These are phyloP conservation scores for Agrochola lychnidis DNA, from an alignment of 2,888 invertebrate genomes.

Conservation along the genomic window DNA sequence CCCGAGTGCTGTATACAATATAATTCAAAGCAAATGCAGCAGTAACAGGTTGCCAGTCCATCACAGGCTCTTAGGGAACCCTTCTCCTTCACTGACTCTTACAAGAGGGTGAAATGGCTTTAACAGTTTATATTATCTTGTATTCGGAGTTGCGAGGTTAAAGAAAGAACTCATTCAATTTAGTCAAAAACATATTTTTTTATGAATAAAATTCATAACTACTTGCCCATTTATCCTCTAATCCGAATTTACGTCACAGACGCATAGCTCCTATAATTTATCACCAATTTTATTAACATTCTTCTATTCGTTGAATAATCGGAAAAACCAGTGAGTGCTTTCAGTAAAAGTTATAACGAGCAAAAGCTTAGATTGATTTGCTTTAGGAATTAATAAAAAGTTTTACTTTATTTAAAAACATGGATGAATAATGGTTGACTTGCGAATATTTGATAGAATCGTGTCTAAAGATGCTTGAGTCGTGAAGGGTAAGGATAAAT, in stretches of 20 bases:
- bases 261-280: slow-evolving; percentile 24
- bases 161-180: slow-evolving; percentile 27
- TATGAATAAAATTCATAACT: slow-evolving; percentile 1
- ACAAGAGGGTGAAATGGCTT: slow-evolving; percentile 53
- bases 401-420: slow-evolving; percentile 12
- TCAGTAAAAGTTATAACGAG: slow-evolving; percentile 24
- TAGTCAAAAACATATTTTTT: not conserved
- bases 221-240: slow-evolving; percentile 4
- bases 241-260: slow-evolving; percentile 5
- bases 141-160: slow-evolving; percentile 7
- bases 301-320: slow-evolving; percentile 22
- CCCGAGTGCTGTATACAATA: slow-evolving; percentile 8
- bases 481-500: slow-evolving; percentile 15
- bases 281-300: slow-evolving; percentile 26
- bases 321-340: slow-evolving; percentile 4
- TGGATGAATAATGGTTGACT: not conserved
- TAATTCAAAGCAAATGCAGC: slow-evolving; percentile 33
- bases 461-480: slow-evolving; percentile 19
- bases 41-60: slow-evolving; percentile 56
- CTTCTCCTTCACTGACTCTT: slow-evolving; percentile 54
- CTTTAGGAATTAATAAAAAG: slow-evolving; percentile 15
- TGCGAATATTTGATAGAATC: slow-evolving; percentile 27
- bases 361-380: slow-evolving; percentile 16
- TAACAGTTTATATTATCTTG: slow-evolving; percentile 35
- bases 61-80: slow-evolving; percentile 49